Conservation (phyloP, 1,140 invertebrate species). For the Euura lappo region DNA sequence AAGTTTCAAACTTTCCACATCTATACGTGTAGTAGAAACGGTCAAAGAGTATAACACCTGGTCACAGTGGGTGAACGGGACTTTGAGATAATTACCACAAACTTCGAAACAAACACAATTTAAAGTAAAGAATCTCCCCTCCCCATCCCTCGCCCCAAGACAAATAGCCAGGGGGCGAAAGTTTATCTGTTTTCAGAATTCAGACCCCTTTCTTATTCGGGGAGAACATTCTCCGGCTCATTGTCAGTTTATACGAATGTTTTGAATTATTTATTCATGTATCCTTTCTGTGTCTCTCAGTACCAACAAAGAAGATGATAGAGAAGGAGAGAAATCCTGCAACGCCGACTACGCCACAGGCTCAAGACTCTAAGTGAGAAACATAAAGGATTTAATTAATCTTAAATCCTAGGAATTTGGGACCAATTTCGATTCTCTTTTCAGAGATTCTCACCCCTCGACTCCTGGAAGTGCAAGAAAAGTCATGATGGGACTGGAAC, state of each 20-base stretch:
- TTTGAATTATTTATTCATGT: conserved; percentile 4
- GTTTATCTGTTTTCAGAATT: conserved; percentile 17
- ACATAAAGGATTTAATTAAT: conserved; percentile 22
- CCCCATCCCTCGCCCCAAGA: conserved; percentile 6
- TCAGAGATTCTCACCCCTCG: conserved; percentile 36
- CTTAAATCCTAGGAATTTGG: neutral
- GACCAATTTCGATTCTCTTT: neutral
- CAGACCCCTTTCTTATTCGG: too few species aligned
- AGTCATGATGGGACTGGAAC: conserved; percentile 74
- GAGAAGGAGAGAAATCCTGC: conserved; percentile 34
- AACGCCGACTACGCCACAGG: conserved; percentile 35
- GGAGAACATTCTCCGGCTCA: conserved; percentile 15
- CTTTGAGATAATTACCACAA: conserved; percentile 45
- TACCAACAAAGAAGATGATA: conserved; percentile 42
- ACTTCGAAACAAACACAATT: conserved; percentile 52
- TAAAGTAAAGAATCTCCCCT: conserved; percentile 27
- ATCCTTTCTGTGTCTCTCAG: conserved; percentile 25
- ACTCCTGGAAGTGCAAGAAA: conserved; percentile 65
- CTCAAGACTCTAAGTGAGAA: conserved; percentile 34
- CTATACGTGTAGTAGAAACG: conserved; percentile 6
- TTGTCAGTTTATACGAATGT: neutral
- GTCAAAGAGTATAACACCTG: conserved; percentile 32
- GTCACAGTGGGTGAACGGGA: conserved; percentile 36
- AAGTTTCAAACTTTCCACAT: conserved; percentile 34
- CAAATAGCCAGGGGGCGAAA: neutral